A percentile compares a stretch with the other conserved stretches of the same genome.
Conservation (phyloP, 2,113 vertebrate species). For the Catharus bicknelli region DNA sequence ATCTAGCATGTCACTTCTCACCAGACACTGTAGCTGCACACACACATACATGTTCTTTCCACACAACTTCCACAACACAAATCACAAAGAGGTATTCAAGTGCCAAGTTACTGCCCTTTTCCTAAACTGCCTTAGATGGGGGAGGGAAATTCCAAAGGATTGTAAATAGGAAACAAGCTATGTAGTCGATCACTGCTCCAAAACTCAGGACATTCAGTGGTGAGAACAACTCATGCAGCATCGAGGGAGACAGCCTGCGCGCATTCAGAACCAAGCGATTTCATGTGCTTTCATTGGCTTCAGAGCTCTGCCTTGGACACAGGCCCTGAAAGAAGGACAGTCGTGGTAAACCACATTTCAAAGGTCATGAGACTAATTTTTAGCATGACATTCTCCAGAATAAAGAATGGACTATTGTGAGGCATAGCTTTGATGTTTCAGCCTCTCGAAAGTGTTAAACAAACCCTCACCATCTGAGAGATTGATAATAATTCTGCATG, state of each 20-base stretch:
- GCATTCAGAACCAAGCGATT: not conserved
- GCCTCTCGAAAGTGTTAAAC: not conserved
- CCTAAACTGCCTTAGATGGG: not conserved
- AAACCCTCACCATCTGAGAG: not conserved
- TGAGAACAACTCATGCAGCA: not conserved
- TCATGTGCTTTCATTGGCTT: not conserved
- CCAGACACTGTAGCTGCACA: not conserved
- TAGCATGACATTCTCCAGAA: not conserved
- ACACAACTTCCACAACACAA: not conserved
- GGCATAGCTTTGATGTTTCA: not conserved
- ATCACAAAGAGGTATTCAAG: not conserved
- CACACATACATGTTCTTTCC: not conserved
- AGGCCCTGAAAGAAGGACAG: not conserved
- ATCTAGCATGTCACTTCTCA: not conserved
- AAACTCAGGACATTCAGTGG: not conserved
- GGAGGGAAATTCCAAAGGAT: not conserved
- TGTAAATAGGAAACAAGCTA: constrained; percentile 5
- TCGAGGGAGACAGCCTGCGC: accelerated
- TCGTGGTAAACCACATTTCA: not conserved
- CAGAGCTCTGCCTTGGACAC: not conserved
- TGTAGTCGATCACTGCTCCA: not conserved
- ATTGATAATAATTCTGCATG: not conserved
- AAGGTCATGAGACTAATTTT: not conserved
- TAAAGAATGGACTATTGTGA: not conserved
- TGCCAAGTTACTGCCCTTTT: constrained; percentile 3